Percentiles rank a stretch among this genome's conserved stretches.
These are phyloP conservation scores for Lineus longissimus DNA, from an alignment of 1,140 invertebrate species.

Conservation along the genomic window DNA sequence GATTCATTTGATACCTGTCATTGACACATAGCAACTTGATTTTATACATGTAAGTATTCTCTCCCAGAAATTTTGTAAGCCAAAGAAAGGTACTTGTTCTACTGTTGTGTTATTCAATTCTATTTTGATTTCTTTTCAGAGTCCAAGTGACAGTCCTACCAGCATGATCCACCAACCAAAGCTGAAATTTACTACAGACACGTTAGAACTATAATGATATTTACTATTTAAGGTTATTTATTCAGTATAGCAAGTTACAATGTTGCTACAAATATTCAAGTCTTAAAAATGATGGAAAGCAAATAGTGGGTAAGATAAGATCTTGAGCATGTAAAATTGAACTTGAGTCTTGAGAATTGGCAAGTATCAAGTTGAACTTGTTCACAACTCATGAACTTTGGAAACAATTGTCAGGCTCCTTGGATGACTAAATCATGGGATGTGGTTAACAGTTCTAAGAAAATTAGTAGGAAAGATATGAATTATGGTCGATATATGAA, in stretches of 20 bases:
- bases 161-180: not conserved
- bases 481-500: too few relatives aligned
- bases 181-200: not conserved
- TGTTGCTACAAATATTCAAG: not conserved
- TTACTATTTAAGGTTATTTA: not conserved
- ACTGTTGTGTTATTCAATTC: not conserved
- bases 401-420: too few relatives aligned
- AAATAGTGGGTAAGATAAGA: too few relatives aligned
- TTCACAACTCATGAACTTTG: too few relatives aligned
- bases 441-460: too few relatives aligned
- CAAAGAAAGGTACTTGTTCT: not conserved
- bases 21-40: not conserved
- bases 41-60: not conserved
- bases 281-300: not conserved
- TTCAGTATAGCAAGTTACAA: not conserved
- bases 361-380: too few relatives aligned
- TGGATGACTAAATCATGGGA: too few relatives aligned
- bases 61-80: not conserved
- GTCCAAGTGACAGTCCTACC: constrained; percentile 1
- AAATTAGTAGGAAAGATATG: too few relatives aligned
- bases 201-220: not conserved
- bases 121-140: not conserved
- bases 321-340: too few relatives aligned
- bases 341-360: too few relatives aligned
- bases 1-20: not conserved